Evolutionary conservation across 2,113 vertebrate species (phyloP).

Genomic region (Hippocampus guttulatus): DNA sequence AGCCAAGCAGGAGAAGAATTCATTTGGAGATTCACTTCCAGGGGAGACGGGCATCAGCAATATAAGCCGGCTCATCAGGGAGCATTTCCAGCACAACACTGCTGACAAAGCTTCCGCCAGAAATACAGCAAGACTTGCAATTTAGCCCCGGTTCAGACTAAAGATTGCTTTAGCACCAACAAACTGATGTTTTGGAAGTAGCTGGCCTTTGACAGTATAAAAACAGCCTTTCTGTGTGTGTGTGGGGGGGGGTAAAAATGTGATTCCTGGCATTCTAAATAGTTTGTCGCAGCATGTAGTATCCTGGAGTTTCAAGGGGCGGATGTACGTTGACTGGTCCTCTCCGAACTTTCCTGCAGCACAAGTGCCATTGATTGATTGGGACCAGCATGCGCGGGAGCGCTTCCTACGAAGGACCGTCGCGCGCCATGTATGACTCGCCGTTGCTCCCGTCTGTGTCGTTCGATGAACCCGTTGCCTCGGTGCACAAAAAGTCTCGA

Average conservation of each 20-base stretch:
- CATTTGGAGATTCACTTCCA: constrained; percentile 50
- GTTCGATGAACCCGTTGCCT: constrained; percentile 8
- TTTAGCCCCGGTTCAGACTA: constrained; percentile 29
- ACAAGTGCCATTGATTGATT: not conserved
- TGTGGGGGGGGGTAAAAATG: too few relatives aligned
- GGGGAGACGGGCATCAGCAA: constrained; percentile 61
- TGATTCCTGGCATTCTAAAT: too few relatives aligned
- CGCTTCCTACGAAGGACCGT: not conserved
- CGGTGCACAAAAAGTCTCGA: constrained; percentile 12
- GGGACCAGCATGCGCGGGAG: not conserved
- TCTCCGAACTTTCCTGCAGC: not conserved
- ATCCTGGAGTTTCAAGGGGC: not conserved
- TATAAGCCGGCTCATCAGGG: constrained; percentile 60
- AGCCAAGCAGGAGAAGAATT: constrained; percentile 43
- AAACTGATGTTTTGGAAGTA: not conserved
- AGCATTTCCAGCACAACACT: constrained; percentile 44
- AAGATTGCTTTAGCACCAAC: constrained; percentile 31
- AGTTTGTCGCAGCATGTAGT: not conserved
- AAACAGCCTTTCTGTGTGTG: not conserved
- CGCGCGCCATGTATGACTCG: not conserved
- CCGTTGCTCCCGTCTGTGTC: constrained; percentile 3
- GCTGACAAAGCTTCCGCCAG: constrained; percentile 63
- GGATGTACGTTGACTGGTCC: not conserved
- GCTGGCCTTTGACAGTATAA: not conserved
- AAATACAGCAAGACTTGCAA: constrained; percentile 67